phyloP scores from a whole-genome alignment of 2,113 vertebrate species.

The Lophura nycthemera region DNA sequence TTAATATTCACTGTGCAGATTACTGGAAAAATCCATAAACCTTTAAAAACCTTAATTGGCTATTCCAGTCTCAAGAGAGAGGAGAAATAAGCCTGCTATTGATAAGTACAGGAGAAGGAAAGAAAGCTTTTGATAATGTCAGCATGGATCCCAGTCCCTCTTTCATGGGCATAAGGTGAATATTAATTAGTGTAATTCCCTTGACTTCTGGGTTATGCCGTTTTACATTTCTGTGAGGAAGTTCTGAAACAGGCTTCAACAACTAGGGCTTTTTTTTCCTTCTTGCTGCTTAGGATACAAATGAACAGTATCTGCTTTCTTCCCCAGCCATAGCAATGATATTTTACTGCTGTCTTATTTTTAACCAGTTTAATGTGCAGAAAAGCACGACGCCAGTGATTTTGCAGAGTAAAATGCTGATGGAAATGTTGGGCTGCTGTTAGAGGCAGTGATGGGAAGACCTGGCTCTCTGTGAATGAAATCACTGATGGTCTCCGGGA shows the following conservation, averaged over 20 bases:
- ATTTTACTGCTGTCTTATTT: background rate
- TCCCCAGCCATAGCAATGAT: background rate
- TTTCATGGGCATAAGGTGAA: background rate
- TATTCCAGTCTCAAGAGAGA: background rate
- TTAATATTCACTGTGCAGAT: constrained; percentile 30
- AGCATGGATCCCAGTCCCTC: background rate
- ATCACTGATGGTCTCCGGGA: background rate
- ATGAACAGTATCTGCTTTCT: background rate
- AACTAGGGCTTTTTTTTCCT: background rate
- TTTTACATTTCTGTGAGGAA: background rate
- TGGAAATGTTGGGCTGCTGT: constrained; percentile 30
- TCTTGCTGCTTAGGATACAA: background rate
- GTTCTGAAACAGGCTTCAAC: background rate
- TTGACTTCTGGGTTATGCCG: background rate
- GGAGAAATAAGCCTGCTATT: constrained; percentile 8
- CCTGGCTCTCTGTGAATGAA: background rate
- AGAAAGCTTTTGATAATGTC: constrained; percentile 29
- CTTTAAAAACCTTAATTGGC: constrained; percentile 27
- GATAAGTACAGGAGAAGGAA: constrained; percentile 24
- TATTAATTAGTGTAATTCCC: constrained; percentile 26
- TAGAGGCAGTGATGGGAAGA: background rate
- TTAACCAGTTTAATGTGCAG: constrained; percentile 19
- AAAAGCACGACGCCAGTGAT: background rate
- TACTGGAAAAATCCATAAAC: constrained; percentile 1
- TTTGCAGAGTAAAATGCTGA: constrained; percentile 38